Evolutionary conservation across 1,140 invertebrate genomes (phyloP).

Genomic region (Trypoxylus dichotomus): DNA sequence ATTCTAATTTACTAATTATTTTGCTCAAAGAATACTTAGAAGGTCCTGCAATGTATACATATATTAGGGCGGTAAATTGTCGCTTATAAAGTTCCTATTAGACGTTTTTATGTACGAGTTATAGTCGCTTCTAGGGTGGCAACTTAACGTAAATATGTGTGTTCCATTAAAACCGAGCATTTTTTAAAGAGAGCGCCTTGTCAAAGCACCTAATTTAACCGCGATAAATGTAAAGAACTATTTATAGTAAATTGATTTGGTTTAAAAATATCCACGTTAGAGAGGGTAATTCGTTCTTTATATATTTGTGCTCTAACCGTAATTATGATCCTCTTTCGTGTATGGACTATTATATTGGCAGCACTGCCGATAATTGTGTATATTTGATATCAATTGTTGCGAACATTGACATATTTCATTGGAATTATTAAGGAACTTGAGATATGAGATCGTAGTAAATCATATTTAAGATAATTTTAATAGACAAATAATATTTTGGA

Average conservation of each 20-base stretch:
- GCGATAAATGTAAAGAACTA: neutral
- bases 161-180: constrained; percentile 1
- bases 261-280: neutral
- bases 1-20: too few species aligned
- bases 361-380: neutral
- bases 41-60: too few species aligned
- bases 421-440: neutral
- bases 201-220: constrained; percentile 33
- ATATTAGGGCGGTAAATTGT: too few species aligned
- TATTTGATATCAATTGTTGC: too few species aligned
- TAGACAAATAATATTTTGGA: neutral
- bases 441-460: too few species aligned
- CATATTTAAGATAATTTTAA: too few species aligned
- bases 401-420: neutral
- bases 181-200: neutral
- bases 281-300: neutral
- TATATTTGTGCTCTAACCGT: too few species aligned
- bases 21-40: too few species aligned
- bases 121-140: neutral
- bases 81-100: neutral
- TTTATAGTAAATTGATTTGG: constrained; percentile 11
- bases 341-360: neutral
- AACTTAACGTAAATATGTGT: constrained; percentile 1
- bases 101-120: neutral
- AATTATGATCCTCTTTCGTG: neutral